These are phyloP conservation scores for Neoscelio sp. DNA, from an alignment of 2,888 invertebrate species.

Conservation along the genomic window DNA sequence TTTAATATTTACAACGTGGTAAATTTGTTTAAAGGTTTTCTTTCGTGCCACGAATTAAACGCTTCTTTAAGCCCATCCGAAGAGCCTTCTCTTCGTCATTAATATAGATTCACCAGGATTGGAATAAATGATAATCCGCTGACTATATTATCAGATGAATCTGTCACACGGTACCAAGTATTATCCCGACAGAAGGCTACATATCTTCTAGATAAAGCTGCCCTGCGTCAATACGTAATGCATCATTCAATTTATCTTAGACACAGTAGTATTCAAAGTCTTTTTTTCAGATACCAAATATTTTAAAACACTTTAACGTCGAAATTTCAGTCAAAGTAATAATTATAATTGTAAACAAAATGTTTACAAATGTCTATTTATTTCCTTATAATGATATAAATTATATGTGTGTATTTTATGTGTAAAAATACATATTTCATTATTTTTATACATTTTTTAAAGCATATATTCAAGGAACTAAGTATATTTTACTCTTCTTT, in stretches of 20 bases:
- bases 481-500: too few species aligned
- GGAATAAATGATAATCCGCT: conserved; percentile 38
- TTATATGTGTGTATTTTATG: too few species aligned
- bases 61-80: background rate
- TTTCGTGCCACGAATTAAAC: background rate
- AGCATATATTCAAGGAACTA: too few species aligned
- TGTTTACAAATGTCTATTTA: too few species aligned
- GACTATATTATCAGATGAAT: conserved; percentile 34
- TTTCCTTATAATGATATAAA: too few species aligned
- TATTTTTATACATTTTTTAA: too few species aligned
- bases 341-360: too few species aligned
- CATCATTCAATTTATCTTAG: conserved; percentile 39
- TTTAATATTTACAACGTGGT: background rate
- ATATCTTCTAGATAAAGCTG: conserved; percentile 27
- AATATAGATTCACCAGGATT: conserved; percentile 25
- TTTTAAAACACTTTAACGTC: too few species aligned
- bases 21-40: background rate
- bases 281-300: conserved; percentile 1
- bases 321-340: too few species aligned
- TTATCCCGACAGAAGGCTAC: conserved; percentile 32
- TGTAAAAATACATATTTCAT: too few species aligned
- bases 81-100: conserved; percentile 1
- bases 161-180: conserved; percentile 19
- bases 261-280: background rate
- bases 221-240: conserved; percentile 28